Conservation (phyloP, 2,113 vertebrate species). For the Mustelus asterias region DNA sequence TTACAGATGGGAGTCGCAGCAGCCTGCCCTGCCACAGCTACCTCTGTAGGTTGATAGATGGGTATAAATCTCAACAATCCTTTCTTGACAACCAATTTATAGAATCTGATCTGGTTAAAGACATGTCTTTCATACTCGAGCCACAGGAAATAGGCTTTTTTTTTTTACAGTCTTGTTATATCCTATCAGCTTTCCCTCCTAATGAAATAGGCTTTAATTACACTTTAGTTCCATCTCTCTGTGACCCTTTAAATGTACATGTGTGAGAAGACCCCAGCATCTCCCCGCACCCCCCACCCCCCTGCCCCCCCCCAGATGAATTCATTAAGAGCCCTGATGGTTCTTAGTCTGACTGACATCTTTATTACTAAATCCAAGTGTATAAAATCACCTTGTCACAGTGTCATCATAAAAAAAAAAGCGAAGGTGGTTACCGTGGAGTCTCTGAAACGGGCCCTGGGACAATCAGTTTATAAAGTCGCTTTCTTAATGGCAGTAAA, state of each 20-base stretch:
- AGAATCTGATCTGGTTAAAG: conserved; percentile 99
- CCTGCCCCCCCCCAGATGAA: neutral
- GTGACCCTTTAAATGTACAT: conserved; percentile 12
- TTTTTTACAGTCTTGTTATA: conserved; percentile 54
- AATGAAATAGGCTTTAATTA: conserved; percentile 71
- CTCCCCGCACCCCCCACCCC: too few relatives aligned
- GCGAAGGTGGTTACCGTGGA: conserved; percentile 32
- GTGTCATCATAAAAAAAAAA: conserved; percentile 37
- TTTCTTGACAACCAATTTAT: conserved; percentile 98
- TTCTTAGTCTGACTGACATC: conserved; percentile 35
- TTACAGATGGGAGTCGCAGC: conserved; percentile 75
- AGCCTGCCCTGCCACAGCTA: conserved; percentile 55
- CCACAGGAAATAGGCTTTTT: conserved; percentile 54
- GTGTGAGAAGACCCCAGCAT: neutral
- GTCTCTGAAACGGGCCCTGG: conserved; percentile 28
- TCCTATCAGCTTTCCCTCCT: conserved; percentile 57
- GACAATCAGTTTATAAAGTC: conserved; percentile 52
- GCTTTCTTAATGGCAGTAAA: conserved; percentile 71
- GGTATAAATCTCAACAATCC: conserved; percentile 97
- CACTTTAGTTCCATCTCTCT: conserved; percentile 50
- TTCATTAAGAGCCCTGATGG: conserved; percentile 24
- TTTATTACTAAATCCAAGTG: conserved; percentile 38
- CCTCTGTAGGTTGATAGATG: conserved; percentile 76
- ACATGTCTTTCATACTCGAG: conserved; percentile 69
- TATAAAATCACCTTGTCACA: conserved; percentile 36